Evolutionary conservation across 2,797 vertebrate species (phyloP), one percentile per base, ranked within the genome.

Genomic region (Clarias fuscus): DNA sequence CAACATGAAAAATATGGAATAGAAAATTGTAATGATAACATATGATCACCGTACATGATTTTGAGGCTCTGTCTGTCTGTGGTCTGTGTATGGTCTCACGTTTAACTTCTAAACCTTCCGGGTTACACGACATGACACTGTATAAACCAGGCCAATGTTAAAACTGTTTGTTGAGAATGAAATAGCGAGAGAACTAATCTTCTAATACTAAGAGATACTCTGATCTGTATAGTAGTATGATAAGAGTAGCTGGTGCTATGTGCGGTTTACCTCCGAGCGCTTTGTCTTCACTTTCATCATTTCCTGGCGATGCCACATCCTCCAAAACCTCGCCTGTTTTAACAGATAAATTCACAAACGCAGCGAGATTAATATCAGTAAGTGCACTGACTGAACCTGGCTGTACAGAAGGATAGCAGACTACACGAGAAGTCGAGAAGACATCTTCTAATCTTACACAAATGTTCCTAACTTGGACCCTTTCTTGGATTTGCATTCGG

Each of bases 301-400:
- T 91, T 40, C 90, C 90, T 71, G 93, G 91, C 87, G 93, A 93
- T 40, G 93, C 91, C 0, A 89, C 89, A 1, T 90, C 92, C 90
- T 94, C 94, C 82, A 91, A 93, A 88, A 95, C 68, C 82, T 95
- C 93, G 59, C 95, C 95, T 96, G 89, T 83, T 91, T 85, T 82
- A 80, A 84, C 30, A 27, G 13, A 76, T 30, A 72, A 43, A 83
- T 8, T 65, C 1, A 58, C 43, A 68, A 71, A 37, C 14, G n/a
- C 33, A 27, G n/a, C 7, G 17, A 20, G 5, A 7, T 40, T 27
- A 81, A 37, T 24, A 79, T n/a, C 10, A 61, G 27, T 5, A 68
- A 33, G 2, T 13, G 4, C 22, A 15, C 37, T 27, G 81, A 33
- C 27, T 71, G n/a, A 82, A 82, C 15, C 37, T n/a, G 61, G 15